Evolutionary conservation across 2,888 invertebrate genomes (phyloP), one percentile per base, ranked within the genome.

Genomic region (Rhogogaster chlorosoma): DNA sequence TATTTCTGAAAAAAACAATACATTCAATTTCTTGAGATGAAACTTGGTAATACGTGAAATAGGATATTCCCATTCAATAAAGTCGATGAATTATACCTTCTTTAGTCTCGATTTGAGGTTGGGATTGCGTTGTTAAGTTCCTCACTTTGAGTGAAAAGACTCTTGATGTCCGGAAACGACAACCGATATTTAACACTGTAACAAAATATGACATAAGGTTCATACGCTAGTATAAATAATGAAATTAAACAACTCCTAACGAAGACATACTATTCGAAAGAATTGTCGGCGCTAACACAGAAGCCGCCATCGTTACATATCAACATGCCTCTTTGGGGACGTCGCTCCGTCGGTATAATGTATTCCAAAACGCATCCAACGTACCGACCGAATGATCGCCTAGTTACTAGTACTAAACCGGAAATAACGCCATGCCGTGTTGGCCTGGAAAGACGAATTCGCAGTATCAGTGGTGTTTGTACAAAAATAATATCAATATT

Each of bases 391-490:
- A 73, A 73, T 73, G 42, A 42, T n/a, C 71, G 42, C 15, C n/a
- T 15, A 42, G 26, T 45, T 45, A 45, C 45, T 45, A 45, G 12
- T 73, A 4, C 36, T 38, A 49, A 36, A 61, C 87, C 88, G 88
- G 88, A 89, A 88, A 87, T 88, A 85, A 87, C 87, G 88, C 86
- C 87, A 87, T 86, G 88, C 86, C 88, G 87, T 85, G 88, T 88
- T 89, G 88, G 89, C 88, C 86, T 84, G 86, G 84, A 86, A 84
- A 86, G 77, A 86, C 85, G 84, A 87, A 85, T 82, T 87, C 84
- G 84, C 45, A 73, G 84, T 75, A 83, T 87, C 67, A 83, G 83
- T 87, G 86, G 83, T 87, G 86, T 80, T 84, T 86, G 83, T 71
- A 53, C 53, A 57, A 85, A 83, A 83, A 83, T 70, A 71, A 61